Percentiles rank a stretch among this genome's conserved stretches.
phyloP scores from a whole-genome alignment of 2,113 vertebrate genomes.

The Galbula dea region DNA sequence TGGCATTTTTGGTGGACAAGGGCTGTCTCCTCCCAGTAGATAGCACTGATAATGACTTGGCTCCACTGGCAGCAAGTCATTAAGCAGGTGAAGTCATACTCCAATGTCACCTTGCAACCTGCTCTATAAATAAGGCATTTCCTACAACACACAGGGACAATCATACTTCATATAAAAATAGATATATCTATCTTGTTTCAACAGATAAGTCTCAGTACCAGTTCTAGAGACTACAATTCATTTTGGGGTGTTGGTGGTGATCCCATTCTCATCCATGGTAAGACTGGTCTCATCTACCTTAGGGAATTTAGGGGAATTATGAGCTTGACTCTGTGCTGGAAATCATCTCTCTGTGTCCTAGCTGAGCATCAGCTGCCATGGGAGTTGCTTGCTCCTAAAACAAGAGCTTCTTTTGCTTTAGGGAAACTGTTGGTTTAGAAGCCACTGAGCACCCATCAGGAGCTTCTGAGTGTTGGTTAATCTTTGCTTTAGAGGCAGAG shows the following conservation, averaged over 20 bases:
- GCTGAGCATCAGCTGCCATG: background rate
- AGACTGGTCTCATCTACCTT: background rate
- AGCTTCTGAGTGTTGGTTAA: background rate
- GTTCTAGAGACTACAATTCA: background rate
- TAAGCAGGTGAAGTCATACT: background rate
- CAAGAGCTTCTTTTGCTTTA: background rate
- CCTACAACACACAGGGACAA: background rate
- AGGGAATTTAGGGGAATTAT: background rate
- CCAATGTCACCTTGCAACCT: background rate
- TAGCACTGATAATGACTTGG: background rate
- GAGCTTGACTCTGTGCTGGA: background rate
- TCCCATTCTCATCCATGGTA: background rate
- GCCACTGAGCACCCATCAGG: background rate
- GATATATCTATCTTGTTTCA: background rate
- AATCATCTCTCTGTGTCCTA: background rate
- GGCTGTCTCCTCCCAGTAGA: background rate
- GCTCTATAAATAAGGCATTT: background rate
- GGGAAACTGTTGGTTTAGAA: background rate
- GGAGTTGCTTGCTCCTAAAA: background rate
- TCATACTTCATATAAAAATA: background rate
- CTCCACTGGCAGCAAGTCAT: conserved; percentile 1
- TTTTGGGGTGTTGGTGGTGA: background rate
- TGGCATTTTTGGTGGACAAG: background rate
- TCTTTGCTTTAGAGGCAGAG: background rate
- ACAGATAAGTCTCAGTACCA: background rate